phyloP scores from a whole-genome alignment of 2,797 vertebrate species.

The Urophycis tenuis region DNA sequence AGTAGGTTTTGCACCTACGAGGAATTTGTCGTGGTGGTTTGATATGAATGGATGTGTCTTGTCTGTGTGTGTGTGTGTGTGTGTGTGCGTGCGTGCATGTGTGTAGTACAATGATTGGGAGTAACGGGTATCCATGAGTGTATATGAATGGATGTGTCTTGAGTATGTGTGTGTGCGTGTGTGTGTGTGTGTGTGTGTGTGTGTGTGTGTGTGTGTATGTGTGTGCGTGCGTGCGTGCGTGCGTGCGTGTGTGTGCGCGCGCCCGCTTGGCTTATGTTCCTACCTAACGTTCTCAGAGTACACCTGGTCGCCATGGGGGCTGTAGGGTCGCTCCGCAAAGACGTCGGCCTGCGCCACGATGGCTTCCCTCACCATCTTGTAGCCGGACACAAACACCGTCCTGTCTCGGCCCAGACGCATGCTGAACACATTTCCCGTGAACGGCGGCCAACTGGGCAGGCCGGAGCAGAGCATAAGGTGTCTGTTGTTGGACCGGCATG shows the following conservation, averaged over 20 bases:
- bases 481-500: constrained; percentile 43
- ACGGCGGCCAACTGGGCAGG: constrained; percentile 64
- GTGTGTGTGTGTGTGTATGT: constrained; percentile 2
- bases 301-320: constrained; percentile 50
- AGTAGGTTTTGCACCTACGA: too few relatives aligned
- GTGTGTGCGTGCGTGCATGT: background rate
- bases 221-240: background rate
- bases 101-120: too few relatives aligned
- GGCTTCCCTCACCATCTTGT: constrained; percentile 74
- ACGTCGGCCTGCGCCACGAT: constrained; percentile 72
- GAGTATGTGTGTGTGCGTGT: background rate
- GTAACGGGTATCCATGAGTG: too few relatives aligned
- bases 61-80: background rate
- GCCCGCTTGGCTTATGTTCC: too few relatives aligned
- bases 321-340: constrained; percentile 68
- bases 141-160: too few relatives aligned
- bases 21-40: too few relatives aligned
- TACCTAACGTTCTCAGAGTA: constrained; percentile 68
- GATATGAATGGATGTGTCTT: too few relatives aligned
- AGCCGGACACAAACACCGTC: constrained; percentile 67
- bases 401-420: constrained; percentile 48
- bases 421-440: constrained; percentile 75
- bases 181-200: background rate
- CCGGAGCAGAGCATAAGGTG: constrained; percentile 36
- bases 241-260: constrained; percentile 27